Percentiles rank a stretch among this genome's conserved stretches.
Conservation (phyloP, 1,140 invertebrate genomes). For the Fopius arisanus region DNA sequence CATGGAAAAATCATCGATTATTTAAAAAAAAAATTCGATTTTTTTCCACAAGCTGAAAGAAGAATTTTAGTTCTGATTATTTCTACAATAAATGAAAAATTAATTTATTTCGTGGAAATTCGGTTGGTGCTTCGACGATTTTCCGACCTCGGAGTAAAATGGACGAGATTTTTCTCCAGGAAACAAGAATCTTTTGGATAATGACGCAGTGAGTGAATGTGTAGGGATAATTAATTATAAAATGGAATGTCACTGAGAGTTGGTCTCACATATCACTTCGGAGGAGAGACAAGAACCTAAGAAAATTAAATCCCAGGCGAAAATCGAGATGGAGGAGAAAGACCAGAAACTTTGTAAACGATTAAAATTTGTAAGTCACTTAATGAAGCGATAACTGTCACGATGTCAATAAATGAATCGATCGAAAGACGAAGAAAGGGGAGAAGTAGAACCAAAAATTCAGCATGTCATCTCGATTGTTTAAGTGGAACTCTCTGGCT, state of each 20-base stretch:
- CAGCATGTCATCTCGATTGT: background rate
- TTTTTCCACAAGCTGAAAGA: too few species aligned
- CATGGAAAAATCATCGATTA: too few species aligned
- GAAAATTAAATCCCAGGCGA: background rate
- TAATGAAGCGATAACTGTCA: background rate
- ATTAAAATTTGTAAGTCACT: conserved; percentile 7
- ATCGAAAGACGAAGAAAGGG: conserved; percentile 8
- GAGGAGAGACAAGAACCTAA: background rate
- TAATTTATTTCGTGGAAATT: too few species aligned
- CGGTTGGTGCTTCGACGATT: too few species aligned
- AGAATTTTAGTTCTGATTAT: too few species aligned
- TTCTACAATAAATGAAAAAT: too few species aligned
- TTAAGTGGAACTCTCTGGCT: background rate
- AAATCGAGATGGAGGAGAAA: conserved; percentile 31
- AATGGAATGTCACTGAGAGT: conserved; percentile 19
- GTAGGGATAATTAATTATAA: background rate
- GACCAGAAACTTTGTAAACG: background rate
- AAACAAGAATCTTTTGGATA: too few species aligned
- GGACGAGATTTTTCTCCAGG: too few species aligned
- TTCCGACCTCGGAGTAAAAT: too few species aligned
- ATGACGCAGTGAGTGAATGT: background rate
- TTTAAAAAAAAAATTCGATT: too few species aligned
- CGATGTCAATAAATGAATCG: background rate
- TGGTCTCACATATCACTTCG: conserved; percentile 34
- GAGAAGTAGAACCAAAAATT: conserved; percentile 17